Percentiles rank a stretch among this genome's conserved stretches.
Evolutionary conservation across 2,797 vertebrate species (phyloP).

Genomic region (Pseudomugil gertrudae): DNA sequence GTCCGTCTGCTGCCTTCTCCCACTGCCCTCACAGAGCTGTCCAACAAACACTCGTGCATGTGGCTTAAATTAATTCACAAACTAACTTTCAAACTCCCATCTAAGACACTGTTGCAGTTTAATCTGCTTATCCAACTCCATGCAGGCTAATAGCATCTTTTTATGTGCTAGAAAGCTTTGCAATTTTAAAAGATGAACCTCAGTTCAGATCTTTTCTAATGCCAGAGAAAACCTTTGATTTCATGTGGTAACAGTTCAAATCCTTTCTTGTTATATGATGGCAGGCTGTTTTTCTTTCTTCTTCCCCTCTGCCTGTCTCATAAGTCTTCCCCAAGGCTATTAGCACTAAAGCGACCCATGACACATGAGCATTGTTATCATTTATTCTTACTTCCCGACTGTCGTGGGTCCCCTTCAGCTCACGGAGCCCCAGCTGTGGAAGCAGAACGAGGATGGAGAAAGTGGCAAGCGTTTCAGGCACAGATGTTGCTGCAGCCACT

Average conservation of each 20-base stretch:
- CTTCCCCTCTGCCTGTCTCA: conserved; percentile 8
- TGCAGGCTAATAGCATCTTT: conserved; percentile 13
- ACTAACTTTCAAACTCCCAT: conserved; percentile 55
- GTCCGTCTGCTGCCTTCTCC: conserved; percentile 48
- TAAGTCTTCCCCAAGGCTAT: conserved; percentile 24
- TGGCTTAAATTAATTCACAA: conserved; percentile 64
- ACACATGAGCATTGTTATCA: conserved; percentile 61
- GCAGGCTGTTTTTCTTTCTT: not conserved
- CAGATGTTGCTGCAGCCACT: conserved; percentile 46
- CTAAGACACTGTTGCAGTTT: conserved; percentile 42
- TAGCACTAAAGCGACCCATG: conserved; percentile 43
- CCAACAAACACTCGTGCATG: conserved; percentile 60
- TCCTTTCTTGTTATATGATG: conserved; percentile 20
- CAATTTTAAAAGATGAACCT: not conserved
- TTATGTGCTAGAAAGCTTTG: conserved; percentile 22
- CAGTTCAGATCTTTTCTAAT: not conserved
- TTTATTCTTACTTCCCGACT: conserved; percentile 61
- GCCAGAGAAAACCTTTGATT: conserved; percentile 13
- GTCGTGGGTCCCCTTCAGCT: conserved; percentile 52
- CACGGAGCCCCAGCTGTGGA: conserved; percentile 68
- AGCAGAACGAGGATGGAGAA: conserved; percentile 29
- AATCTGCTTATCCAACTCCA: conserved; percentile 44
- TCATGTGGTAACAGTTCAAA: conserved; percentile 4
- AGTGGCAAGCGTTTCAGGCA: conserved; percentile 59
- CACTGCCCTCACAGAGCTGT: conserved; percentile 54